Base-by-base conservation (phyloP, 2,888 invertebrate species). In the Panopea generosa region DNA sequence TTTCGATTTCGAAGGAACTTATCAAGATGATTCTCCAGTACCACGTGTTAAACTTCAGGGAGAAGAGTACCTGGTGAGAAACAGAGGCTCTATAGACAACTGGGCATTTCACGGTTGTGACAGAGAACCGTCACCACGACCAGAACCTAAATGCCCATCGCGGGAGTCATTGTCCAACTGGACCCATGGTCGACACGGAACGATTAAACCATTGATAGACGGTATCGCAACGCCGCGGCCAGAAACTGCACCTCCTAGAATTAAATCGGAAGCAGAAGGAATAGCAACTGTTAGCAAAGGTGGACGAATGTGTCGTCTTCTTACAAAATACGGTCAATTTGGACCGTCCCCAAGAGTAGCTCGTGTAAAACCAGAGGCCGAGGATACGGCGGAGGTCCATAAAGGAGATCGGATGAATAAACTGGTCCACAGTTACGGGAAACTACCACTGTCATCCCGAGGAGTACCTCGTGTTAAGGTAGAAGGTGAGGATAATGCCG, bases 331-430 rank as follows among this genome's bases (percentile, higher is more conserved):
- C 60, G 87, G 79, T 3, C 67, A 83, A 38, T 74, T 79, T 22
- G 75, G 74, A 2, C 66, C 84, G 0, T 68, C 84, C 9, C 84
- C 86, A 1, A 63, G 75, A 55, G 78, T 85, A 11, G 76, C 86
- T 1, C 74, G 88, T 29, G 86, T 89, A n/a, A 89, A 88, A 73
- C 79, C 84, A 27, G 89, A 89, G 69, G 89, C 85, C 0, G 85
- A 84, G 59, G 80, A 63, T 11, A 87, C 84, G 27, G 86, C 86
- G 1, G 78, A 77, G 9, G 78, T 87, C 7, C 83, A 83, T 69
- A 85, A 84, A 78, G 89, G 87, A 7, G 75, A 85, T 2, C 55
- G 85, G 57, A 85, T 85, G 85, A 75, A 84, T 33, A 65, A 60
- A 20, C 73, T 86, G 2, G 69, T 86, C 45, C 85, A 85, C 50